Base-by-base conservation (phyloP, 2,888 invertebrate species). In the Aspidiotus rigidus region DNA sequence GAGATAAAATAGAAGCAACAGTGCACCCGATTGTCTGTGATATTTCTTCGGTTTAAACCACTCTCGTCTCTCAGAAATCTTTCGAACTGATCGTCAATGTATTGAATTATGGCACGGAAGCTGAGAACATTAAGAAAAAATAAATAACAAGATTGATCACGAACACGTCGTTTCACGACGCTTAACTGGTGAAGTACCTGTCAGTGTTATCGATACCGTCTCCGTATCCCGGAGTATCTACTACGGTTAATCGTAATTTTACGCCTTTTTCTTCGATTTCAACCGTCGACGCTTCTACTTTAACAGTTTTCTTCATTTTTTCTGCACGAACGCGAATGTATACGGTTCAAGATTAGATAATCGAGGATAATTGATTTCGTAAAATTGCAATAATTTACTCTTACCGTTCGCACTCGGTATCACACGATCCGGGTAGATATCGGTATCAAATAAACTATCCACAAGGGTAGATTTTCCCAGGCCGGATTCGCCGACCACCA, bases 1-100 rank as follows among this genome's bases (percentile, higher is more conserved):
- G 95, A 95, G 77, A 97, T 93, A 79, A 96, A 97, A 79, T 96
- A 97, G 78, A 97, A 93, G 80, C 91, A 97, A 80, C 97, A 97
- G 78, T 98, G 97, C 74, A 98, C 93, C 77, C 97, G 85, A 80
- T 95, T 96, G 79, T 98, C 97, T 70, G 95, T 88, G 75, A 98
- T 97, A 78, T 97, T 95, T 73, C 95, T 86, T 61, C 97, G 85
- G 80, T 98, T 97, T 59, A 97, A 83, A 1, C 97, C 97, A 77
- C 94, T 94, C 80, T 97, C 97, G 76, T 93, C 93, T 55, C 90
- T 85, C 64, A 93, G 80, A 78, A 90, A 93, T 73, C 93, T 83
- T 79, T 94, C 93, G 80, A 95, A 98, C 79, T 97, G 97, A 77
- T 96, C 94, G 77, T 98, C 96, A 74, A 98, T 95, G 79, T 97